These are phyloP conservation scores for Lampris megalopsis DNA, from an alignment of 2,113 vertebrate genomes.

Conservation along the genomic window DNA sequence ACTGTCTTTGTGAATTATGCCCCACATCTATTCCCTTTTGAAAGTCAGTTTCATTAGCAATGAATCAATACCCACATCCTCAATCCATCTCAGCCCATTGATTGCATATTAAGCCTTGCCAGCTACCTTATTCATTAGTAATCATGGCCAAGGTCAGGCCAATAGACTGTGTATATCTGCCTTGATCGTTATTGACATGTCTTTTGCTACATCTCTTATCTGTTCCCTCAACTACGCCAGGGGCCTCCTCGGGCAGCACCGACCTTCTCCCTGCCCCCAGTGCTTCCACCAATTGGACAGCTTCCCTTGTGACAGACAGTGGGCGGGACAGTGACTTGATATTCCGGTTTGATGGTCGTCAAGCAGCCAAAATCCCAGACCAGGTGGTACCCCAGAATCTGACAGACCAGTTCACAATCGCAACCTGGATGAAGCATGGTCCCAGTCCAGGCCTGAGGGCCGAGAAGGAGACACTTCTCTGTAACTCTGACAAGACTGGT, in stretches of 20 bases:
- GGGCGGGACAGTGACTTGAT: conserved; percentile 88
- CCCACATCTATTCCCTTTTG: conserved; percentile 47
- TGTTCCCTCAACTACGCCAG: conserved; percentile 73
- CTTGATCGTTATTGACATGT: conserved; percentile 64
- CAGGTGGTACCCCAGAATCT: conserved; percentile 94
- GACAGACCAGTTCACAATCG: conserved; percentile 96
- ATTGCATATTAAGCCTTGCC: conserved; percentile 70
- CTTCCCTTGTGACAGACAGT: conserved; percentile 89
- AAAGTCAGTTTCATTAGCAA: conserved; percentile 68
- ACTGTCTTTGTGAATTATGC: conserved; percentile 33
- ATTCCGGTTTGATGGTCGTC: conserved; percentile 94
- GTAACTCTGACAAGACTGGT: conserved; percentile 98
- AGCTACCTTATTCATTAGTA: conserved; percentile 64
- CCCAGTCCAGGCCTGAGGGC: conserved; percentile 93
- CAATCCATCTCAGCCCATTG: conserved; percentile 62
- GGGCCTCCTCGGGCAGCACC: conserved; percentile 94
- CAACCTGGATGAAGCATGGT: conserved; percentile 97
- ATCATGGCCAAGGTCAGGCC: conserved; percentile 73
- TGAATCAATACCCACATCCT: conserved; percentile 72
- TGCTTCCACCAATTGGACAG: conserved; percentile 91
- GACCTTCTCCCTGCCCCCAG: conserved; percentile 93
- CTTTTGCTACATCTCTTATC: conserved; percentile 38
- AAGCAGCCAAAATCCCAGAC: conserved; percentile 95
- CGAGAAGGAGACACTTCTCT: conserved; percentile 97
- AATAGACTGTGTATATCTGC: conserved; percentile 36